Conservation (phyloP, 2,888 invertebrate species). For the Lymantria dispar region DNA sequence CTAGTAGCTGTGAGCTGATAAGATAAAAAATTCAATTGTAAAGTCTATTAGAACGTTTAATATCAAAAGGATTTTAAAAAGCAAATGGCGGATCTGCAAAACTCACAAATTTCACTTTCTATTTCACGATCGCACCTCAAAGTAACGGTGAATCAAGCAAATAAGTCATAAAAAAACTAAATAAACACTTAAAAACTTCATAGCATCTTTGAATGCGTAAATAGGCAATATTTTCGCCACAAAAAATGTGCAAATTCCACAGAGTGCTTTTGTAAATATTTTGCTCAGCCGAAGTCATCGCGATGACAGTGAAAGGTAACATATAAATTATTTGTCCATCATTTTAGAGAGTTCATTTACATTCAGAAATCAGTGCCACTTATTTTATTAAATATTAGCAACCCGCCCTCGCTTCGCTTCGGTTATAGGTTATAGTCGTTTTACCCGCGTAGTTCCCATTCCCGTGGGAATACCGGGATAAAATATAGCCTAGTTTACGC, state of each 20-base stretch:
- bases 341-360: background rate
- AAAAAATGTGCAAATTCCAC: background rate
- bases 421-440: no score
- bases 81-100: no score
- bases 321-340: background rate
- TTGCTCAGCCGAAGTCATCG: background rate
- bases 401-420: no score
- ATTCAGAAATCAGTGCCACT: background rate
- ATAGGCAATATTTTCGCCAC: background rate
- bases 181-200: background rate
- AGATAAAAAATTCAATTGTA: no score
- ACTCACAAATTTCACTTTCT: background rate
- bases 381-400: no score
- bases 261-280: background rate
- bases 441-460: no score
- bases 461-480: no score
- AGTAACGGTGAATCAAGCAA: background rate
- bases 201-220: background rate
- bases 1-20: no score
- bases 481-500: no score
- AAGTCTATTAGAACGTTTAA: no score
- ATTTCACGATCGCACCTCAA: background rate
- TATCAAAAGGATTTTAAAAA: no score
- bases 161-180: background rate
- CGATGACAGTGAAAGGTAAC: background rate